Evolutionary conservation across 2,888 invertebrate genomes (phyloP).

Genomic region (Arctia plantaginis): DNA sequence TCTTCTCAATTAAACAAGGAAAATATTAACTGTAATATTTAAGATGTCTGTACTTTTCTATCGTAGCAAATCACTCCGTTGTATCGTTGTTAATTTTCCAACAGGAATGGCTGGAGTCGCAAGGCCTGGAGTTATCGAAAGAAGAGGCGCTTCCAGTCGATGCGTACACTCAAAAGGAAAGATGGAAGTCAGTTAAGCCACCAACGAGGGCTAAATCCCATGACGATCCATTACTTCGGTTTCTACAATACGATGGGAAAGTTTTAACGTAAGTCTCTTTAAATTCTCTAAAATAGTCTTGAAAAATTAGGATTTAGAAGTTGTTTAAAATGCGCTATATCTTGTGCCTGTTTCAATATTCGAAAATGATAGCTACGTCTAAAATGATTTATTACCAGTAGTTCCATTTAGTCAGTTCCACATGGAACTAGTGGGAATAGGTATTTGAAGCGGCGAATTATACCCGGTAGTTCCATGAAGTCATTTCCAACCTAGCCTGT

Average conservation of each 20-base stretch:
- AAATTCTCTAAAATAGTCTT: background rate
- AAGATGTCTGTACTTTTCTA: too few relatives aligned
- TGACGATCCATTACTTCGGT: conserved; percentile 86
- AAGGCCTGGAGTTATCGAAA: conserved; percentile 91
- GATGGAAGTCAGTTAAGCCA: conserved; percentile 71
- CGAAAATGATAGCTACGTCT: too few relatives aligned
- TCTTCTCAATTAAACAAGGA: too few relatives aligned
- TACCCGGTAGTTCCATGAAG: too few relatives aligned
- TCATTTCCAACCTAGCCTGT: too few relatives aligned
- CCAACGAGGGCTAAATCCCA: conserved; percentile 59
- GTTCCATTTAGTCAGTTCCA: too few relatives aligned
- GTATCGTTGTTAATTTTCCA: background rate
- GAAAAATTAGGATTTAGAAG: background rate
- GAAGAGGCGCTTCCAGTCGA: conserved; percentile 90
- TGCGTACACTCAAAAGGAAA: conserved; percentile 87
- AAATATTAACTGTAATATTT: too few relatives aligned
- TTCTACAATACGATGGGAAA: conserved; percentile 92
- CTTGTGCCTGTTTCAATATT: too few relatives aligned
- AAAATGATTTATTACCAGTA: too few relatives aligned
- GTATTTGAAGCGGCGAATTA: too few relatives aligned
- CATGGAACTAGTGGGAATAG: too few relatives aligned
- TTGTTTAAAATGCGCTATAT: background rate
- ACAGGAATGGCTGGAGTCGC: conserved; percentile 93
- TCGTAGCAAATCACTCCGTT: too few relatives aligned
- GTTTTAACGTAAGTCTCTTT: conserved; percentile 87